phyloP scores from a whole-genome alignment of 2,113 vertebrate genomes.

The Phyllopteryx taeniolatus region DNA sequence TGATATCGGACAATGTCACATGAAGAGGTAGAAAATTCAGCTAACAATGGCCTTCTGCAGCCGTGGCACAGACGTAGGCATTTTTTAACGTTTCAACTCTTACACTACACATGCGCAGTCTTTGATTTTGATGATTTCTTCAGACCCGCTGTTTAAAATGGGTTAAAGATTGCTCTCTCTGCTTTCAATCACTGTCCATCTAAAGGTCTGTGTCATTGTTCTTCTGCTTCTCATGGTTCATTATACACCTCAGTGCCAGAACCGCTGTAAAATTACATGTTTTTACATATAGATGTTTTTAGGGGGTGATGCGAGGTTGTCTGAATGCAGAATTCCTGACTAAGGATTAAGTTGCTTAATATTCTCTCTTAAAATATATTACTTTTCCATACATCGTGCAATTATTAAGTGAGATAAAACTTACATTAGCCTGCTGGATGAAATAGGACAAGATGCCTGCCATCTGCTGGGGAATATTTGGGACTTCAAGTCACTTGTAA shows the following conservation, averaged over 20 bases:
- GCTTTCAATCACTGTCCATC: slow-evolving; percentile 6
- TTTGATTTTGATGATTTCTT: slow-evolving; percentile 2
- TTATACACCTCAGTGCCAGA: not conserved
- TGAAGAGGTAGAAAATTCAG: slow-evolving; percentile 52
- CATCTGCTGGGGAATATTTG: slow-evolving; percentile 60
- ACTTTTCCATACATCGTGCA: not conserved
- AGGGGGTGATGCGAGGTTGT: slow-evolving; percentile 3
- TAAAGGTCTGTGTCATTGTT: slow-evolving; percentile 9
- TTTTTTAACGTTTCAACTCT: slow-evolving; percentile 32
- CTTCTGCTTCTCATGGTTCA: not conserved
- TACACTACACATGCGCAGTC: not conserved
- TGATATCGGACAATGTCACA: slow-evolving; percentile 56
- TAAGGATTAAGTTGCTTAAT: slow-evolving; percentile 21
- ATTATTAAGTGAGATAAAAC: slow-evolving; percentile 8
- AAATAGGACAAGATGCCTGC: slow-evolving; percentile 53
- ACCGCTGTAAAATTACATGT: not conserved
- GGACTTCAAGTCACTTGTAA: slow-evolving; percentile 34
- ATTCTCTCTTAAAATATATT: slow-evolving; percentile 9
- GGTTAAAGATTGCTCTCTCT: not conserved
- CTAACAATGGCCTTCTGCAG: slow-evolving; percentile 55
- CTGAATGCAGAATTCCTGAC: slow-evolving; percentile 14
- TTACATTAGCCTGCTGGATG: slow-evolving; percentile 31
- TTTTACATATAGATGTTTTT: not conserved
- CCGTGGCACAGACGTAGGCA: slow-evolving; percentile 42
- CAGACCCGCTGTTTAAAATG: not conserved